These are phyloP conservation scores for Arizona elegans DNA, from an alignment of 2,113 vertebrate genomes.

Conservation along the genomic window DNA sequence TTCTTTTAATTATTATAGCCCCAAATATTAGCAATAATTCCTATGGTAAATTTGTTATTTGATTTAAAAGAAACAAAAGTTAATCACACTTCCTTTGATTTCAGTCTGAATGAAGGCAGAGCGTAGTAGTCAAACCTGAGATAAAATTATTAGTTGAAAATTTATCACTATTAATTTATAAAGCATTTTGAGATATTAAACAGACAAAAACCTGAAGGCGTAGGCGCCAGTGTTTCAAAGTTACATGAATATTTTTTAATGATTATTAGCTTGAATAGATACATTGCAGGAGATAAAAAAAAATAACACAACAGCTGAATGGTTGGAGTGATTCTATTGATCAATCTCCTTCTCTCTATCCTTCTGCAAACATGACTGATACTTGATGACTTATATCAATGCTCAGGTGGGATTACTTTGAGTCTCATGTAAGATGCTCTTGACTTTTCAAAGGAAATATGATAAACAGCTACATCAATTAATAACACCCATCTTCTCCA, in stretches of 20 bases:
- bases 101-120: neutral
- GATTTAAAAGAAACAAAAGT: neutral
- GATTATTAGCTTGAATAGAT: neutral
- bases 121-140: neutral
- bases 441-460: neutral
- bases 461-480: neutral
- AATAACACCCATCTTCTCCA: neutral
- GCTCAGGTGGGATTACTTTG: too few species aligned
- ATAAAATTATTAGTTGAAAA: neutral
- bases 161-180: neutral
- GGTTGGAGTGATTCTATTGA: too few species aligned
- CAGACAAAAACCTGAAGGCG: neutral
- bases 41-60: neutral
- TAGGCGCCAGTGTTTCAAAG: neutral
- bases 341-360: neutral
- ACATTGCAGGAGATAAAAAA: neutral
- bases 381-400: neutral
- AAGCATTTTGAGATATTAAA: neutral
- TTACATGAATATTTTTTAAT: neutral
- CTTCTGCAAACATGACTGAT: neutral
- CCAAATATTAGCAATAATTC: neutral
- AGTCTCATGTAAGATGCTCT: too few species aligned
- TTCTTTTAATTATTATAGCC: neutral
- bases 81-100: neutral
- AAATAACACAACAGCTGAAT: neutral